Evolutionary conservation across 1,140 invertebrate species (phyloP).

Genomic region (Solenopsis invicta): DNA sequence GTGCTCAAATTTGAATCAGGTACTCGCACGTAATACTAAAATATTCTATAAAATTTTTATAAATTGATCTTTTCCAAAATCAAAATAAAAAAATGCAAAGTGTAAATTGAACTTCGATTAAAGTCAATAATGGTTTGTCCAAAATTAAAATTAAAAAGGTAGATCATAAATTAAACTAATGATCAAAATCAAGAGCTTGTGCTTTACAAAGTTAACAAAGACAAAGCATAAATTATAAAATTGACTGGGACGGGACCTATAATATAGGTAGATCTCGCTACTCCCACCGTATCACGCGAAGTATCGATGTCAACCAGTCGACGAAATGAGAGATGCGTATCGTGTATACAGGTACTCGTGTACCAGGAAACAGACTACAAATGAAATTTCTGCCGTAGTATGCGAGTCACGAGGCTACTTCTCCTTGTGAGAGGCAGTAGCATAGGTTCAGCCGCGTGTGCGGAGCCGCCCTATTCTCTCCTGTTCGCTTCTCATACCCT

Average conservation of each 20-base stretch:
- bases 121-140: not conserved
- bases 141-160: not conserved
- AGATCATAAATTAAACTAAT: not conserved
- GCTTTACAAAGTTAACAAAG: not conserved
- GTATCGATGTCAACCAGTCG: conserved; percentile 16
- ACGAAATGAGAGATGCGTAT: conserved; percentile 17
- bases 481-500: conserved; percentile 58
- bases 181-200: not conserved
- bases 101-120: not conserved
- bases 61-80: not conserved
- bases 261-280: not conserved
- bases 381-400: conserved; percentile 68
- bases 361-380: conserved; percentile 47
- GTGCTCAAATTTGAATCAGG: too few species aligned
- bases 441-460: conserved; percentile 69
- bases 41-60: too few species aligned
- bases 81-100: not conserved
- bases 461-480: conserved; percentile 59
- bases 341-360: not conserved
- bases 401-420: conserved; percentile 60
- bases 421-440: conserved; percentile 62
- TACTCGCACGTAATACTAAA: too few species aligned
- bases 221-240: conserved; percentile 16
- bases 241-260: not conserved
- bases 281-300: not conserved